Evolutionary conservation across 2,797 vertebrate species (phyloP), one percentile per base, ranked within the genome.

Genomic region (Heterohyrax brucei): DNA sequence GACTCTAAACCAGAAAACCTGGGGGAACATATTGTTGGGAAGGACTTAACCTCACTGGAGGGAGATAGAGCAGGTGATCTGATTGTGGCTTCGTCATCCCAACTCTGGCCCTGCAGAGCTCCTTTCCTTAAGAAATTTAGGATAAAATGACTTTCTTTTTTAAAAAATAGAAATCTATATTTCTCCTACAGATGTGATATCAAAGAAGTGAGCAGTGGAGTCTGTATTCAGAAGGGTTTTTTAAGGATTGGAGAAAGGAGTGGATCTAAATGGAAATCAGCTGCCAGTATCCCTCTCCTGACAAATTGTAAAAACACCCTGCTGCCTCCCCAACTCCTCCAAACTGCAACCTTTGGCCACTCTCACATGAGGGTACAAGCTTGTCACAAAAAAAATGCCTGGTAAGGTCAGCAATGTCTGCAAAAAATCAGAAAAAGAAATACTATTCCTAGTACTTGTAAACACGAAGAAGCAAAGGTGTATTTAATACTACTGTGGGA

Each of bases 1-100:
- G 30, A 93, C 87, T 96, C 64, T 18, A 68, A 93, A 81, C 82
- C 76, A 78, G 87, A 79, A 89, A 93, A 91, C 90, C 77, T 64
- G 1, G 8, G 44, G 75, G 61, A 90, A 7, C 28, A 21, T 33
- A 80, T 61, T 86, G 90, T 50, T 73, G 82, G 87, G 75, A 94
- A 86, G 16, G 33, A 24, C 68, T 87, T 50, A 28, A 53, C 7
- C 16, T 78, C 0, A 0, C 93, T 89, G 44, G 53, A 97, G 83
- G 72, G 62, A 30, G 33, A 22, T 0, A 26, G 86, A 30, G 30
- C 93, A 86, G 80, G 83, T 59, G 83, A 87, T 56, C 68, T 22
- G 30, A 70, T 92, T 61, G 83, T 0, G 10, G 33, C 50, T 87
- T 93, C 81, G 48, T 62, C n/a, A 59, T 61, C 62, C 77, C 56